Conservation (phyloP, 2,797 vertebrate genomes). For the Melopsittacus undulatus region DNA sequence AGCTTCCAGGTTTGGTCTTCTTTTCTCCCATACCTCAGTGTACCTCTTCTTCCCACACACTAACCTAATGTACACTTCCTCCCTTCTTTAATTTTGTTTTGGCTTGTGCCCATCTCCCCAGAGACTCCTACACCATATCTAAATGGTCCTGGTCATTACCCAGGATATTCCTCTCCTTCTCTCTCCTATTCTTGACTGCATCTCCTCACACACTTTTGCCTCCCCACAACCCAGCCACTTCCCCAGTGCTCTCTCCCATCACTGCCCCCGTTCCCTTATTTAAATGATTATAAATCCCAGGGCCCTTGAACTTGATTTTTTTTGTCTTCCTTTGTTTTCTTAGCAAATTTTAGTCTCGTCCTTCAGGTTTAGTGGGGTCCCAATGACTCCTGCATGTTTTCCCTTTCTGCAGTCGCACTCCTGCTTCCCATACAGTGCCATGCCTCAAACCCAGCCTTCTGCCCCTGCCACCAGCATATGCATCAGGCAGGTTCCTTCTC, state of each 20-base stretch:
- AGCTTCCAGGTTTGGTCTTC: neutral
- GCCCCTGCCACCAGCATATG: neutral
- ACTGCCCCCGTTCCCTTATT: neutral
- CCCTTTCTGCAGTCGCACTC: neutral
- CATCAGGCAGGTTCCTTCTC: neutral
- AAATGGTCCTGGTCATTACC: neutral
- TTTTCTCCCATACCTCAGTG: neutral
- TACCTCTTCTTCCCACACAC: neutral
- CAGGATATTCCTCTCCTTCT: neutral
- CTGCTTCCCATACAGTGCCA: neutral
- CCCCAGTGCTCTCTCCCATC: neutral
- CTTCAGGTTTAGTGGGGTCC: neutral
- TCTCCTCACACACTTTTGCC: neutral
- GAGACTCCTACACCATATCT: neutral
- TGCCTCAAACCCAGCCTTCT: neutral
- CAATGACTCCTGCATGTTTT: neutral
- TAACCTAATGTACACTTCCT: neutral
- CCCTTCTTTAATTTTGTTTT: neutral
- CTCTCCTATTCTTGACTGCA: neutral
- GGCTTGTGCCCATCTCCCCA: fast-evolving
- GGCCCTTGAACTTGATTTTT: neutral
- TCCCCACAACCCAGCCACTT: neutral
- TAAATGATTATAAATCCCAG: neutral
- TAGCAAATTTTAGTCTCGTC: neutral
- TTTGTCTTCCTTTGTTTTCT: neutral